These are phyloP conservation scores for Papilio gigon DNA, from an alignment of 2,888 invertebrate species.

Conservation along the genomic window DNA sequence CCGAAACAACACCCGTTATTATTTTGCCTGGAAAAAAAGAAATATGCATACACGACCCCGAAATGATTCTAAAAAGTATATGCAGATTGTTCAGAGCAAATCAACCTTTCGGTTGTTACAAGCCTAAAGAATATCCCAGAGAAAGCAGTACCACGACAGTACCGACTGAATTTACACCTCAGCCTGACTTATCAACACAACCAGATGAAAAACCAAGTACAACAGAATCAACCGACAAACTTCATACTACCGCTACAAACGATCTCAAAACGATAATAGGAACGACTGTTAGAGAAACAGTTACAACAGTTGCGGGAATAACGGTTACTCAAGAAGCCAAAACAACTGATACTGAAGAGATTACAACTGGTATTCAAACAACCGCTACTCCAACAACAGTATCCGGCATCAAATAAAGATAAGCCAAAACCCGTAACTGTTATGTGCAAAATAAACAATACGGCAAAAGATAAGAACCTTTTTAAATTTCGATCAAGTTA, in stretches of 20 bases:
- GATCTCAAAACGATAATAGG: background rate
- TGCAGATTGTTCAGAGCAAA: slow-evolving; percentile 41
- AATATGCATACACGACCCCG: slow-evolving; percentile 37
- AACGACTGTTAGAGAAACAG: background rate
- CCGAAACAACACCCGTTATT: slow-evolving; percentile 44
- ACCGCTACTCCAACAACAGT: background rate
- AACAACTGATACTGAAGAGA: background rate
- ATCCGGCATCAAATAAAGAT: background rate
- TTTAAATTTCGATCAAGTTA: background rate
- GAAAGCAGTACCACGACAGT: background rate
- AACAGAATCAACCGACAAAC: background rate
- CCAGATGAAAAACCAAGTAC: background rate
- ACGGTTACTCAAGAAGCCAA: background rate
- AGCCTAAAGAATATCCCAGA: slow-evolving; percentile 39
- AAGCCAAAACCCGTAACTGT: background rate
- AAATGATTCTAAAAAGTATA: slow-evolving; percentile 43
- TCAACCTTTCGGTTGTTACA: slow-evolving; percentile 43
- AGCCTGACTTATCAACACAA: slow-evolving; percentile 6
- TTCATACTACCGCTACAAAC: background rate
- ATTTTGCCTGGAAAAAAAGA: slow-evolving; percentile 41
- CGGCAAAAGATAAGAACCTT: background rate
- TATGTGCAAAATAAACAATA: background rate
- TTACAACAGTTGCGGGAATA: background rate
- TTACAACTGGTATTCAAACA: slow-evolving; percentile 3
- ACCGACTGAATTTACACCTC: background rate